A percentile compares a stretch with the other conserved stretches of the same genome.
Evolutionary conservation across 2,113 vertebrate genomes (phyloP).

Genomic region (Picathartes gymnocephalus): DNA sequence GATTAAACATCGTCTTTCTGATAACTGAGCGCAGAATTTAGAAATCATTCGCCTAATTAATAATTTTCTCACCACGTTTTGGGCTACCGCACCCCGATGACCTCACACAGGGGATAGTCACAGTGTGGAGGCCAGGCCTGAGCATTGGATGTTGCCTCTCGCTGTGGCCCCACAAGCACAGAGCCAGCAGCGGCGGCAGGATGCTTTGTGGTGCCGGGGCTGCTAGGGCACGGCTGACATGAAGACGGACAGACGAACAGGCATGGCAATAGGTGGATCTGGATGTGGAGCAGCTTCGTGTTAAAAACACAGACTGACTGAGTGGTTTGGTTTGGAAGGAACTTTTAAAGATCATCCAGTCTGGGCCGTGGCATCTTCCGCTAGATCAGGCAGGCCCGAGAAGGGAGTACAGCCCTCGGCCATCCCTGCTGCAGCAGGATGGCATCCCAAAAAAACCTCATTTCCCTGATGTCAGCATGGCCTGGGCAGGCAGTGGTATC

Average conservation of each 20-base stretch:
- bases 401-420: neutral
- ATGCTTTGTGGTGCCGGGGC: neutral
- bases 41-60: neutral
- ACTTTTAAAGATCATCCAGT: neutral
- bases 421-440: neutral
- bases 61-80: neutral
- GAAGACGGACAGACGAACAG: accelerated
- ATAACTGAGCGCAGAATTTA: neutral
- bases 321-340: neutral
- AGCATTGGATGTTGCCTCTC: neutral
- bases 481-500: neutral
- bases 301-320: neutral
- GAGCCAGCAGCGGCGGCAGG: neutral
- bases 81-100: accelerated
- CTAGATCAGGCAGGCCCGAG: neutral
- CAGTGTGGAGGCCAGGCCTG: neutral
- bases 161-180: neutral
- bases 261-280: neutral
- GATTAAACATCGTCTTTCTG: neutral
- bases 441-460: accelerated
- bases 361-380: neutral
- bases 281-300: neutral
- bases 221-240: neutral
- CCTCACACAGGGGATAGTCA: neutral
- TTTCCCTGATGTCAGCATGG: neutral